Evolutionary conservation across 2,888 invertebrate species (phyloP).

Genomic region (Zhengitettix transpicula): DNA sequence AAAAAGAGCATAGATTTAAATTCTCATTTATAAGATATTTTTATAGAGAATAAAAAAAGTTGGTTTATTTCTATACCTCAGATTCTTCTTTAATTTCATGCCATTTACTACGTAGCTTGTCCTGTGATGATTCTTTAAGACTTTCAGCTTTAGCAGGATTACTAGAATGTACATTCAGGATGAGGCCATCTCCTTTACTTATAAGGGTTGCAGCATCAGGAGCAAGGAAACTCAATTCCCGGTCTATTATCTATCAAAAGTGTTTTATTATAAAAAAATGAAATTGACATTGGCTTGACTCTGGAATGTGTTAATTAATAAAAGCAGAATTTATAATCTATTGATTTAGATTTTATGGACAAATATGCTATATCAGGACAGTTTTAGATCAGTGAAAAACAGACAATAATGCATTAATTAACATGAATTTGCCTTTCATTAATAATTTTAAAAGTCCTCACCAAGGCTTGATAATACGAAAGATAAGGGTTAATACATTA

Average conservation of each 20-base stretch:
- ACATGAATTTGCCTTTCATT: no score
- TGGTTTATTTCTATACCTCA: constrained; percentile 26
- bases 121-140: constrained; percentile 37
- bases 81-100: constrained; percentile 43
- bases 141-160: constrained; percentile 38
- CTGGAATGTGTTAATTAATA: no score
- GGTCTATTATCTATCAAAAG: constrained; percentile 36
- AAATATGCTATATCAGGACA: no score
- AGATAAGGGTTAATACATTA: no score
- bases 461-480: no score
- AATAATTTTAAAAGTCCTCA: no score
- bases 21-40: background rate
- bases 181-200: constrained; percentile 58
- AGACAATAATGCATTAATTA: no score
- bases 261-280: background rate
- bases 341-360: no score
- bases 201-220: constrained; percentile 62
- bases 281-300: no score
- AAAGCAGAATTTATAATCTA: no score
- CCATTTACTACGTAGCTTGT: constrained; percentile 44
- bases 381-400: no score
- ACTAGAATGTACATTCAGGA: constrained; percentile 43
- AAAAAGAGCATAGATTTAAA: background rate
- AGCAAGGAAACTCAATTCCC: constrained; percentile 44
- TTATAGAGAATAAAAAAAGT: background rate